phyloP scores from a whole-genome alignment of 2,888 invertebrate genomes.

The Tachina lurida region DNA sequence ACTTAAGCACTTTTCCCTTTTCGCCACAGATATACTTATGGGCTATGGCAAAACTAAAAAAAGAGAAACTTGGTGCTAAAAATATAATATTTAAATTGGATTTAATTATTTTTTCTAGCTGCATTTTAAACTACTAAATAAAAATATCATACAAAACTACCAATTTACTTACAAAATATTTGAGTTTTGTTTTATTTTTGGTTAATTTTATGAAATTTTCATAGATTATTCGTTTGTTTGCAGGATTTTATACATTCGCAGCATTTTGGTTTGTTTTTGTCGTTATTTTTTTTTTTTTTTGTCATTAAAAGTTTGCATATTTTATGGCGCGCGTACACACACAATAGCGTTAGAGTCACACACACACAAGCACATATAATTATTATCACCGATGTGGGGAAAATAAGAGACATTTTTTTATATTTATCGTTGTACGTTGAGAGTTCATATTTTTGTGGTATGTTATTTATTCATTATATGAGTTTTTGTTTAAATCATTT shows the following conservation, averaged over 20 bases:
- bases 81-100: conserved; percentile 50
- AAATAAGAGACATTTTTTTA: conserved; percentile 8
- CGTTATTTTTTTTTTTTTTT: background rate
- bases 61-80: conserved; percentile 10
- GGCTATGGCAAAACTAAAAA: background rate
- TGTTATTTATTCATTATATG: background rate
- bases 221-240: conserved; percentile 45
- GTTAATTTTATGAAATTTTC: conserved; percentile 33
- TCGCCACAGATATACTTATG: background rate
- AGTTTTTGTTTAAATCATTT: conserved; percentile 24
- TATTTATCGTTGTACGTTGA: background rate
- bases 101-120: background rate
- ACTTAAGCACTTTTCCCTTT: background rate
- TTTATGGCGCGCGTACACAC: conserved; percentile 24
- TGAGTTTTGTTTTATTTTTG: conserved; percentile 35
- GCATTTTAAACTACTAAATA: conserved; percentile 58
- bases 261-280: conserved; percentile 24
- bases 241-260: conserved; percentile 18
- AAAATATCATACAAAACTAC: conserved; percentile 64
- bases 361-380: background rate
- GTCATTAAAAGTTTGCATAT: background rate
- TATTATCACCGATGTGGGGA: background rate
- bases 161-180: conserved; percentile 69
- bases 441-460: conserved; percentile 21
- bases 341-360: conserved; percentile 6